Evolutionary conservation across 1,140 invertebrate species (phyloP).

Genomic region (Drosophila seguyi): DNA sequence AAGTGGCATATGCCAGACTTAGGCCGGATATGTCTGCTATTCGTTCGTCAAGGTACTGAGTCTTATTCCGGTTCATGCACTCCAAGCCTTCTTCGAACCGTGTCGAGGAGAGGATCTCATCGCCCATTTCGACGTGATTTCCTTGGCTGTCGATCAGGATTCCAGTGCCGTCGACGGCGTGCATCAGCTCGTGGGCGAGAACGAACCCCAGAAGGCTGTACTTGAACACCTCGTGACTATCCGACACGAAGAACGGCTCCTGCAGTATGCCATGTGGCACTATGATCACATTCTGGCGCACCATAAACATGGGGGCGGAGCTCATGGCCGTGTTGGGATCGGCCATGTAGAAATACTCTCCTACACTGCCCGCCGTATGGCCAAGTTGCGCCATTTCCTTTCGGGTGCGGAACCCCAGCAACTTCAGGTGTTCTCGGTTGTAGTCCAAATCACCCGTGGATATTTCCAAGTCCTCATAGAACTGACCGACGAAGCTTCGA

Average conservation of each 20-base stretch:
- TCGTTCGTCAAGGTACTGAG: conserved; percentile 59
- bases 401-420: conserved; percentile 42
- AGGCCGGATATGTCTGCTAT: conserved; percentile 66
- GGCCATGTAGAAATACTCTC: conserved; percentile 33
- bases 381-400: conserved; percentile 30
- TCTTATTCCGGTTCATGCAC: conserved; percentile 51
- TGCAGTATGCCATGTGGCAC: conserved; percentile 65
- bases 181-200: conserved; percentile 68
- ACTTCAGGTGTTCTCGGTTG: conserved; percentile 44
- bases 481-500: conserved; percentile 20
- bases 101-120: not conserved
- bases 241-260: conserved; percentile 46
- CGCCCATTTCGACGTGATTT: conserved; percentile 17
- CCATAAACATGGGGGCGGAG: conserved; percentile 58
- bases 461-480: conserved; percentile 48
- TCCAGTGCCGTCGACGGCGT: conserved; percentile 55
- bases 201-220: conserved; percentile 70
- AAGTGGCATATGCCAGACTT: conserved; percentile 58
- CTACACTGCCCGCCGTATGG: not conserved
- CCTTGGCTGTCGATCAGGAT: conserved; percentile 45
- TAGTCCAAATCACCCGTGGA: conserved; percentile 29
- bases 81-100: conserved; percentile 18
- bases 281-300: conserved; percentile 55
- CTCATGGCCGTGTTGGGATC: conserved; percentile 38
- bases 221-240: conserved; percentile 67